Evolutionary conservation across 2,113 vertebrate genomes (phyloP).

Genomic region (Camelus bactrianus): DNA sequence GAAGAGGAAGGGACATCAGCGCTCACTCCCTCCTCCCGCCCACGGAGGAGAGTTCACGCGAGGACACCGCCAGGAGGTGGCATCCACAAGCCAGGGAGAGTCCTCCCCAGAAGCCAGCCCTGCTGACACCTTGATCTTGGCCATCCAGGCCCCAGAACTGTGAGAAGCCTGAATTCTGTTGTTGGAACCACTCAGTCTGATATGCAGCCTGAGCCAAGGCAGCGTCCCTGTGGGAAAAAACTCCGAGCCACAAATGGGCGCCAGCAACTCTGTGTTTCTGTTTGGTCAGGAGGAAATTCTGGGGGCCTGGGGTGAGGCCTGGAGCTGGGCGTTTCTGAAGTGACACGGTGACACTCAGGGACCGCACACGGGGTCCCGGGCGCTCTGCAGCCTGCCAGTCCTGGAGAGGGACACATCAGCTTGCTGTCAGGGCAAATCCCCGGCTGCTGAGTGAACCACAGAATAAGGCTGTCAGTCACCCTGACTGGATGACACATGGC

Average conservation of each 20-base stretch:
- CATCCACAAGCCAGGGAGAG: not conserved
- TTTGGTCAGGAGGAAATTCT: not conserved
- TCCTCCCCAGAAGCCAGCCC: not conserved
- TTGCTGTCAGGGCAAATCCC: constrained; percentile 71
- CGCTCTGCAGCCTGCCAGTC: constrained; percentile 63
- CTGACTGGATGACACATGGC: constrained; percentile 25
- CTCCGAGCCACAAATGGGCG: not conserved
- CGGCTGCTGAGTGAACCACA: not conserved
- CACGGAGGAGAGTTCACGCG: not conserved
- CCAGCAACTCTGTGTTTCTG: not conserved
- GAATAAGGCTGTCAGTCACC: constrained; percentile 76
- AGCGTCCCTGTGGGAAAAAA: not conserved
- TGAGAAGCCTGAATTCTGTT: not conserved
- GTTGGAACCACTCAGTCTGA: not conserved
- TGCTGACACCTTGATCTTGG: not conserved
- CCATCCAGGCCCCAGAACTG: not conserved
- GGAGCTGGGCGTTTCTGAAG: not conserved
- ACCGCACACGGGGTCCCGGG: fast-evolving
- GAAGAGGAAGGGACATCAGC: not conserved
- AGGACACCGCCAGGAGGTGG: not conserved
- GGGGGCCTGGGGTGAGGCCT: not conserved
- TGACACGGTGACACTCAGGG: fast-evolving
- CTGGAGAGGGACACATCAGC: constrained; percentile 36
- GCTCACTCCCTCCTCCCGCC: not conserved
- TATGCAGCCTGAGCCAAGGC: not conserved